Conservation (phyloP, 2,888 invertebrate species). For the Notodonta dromedarius region DNA sequence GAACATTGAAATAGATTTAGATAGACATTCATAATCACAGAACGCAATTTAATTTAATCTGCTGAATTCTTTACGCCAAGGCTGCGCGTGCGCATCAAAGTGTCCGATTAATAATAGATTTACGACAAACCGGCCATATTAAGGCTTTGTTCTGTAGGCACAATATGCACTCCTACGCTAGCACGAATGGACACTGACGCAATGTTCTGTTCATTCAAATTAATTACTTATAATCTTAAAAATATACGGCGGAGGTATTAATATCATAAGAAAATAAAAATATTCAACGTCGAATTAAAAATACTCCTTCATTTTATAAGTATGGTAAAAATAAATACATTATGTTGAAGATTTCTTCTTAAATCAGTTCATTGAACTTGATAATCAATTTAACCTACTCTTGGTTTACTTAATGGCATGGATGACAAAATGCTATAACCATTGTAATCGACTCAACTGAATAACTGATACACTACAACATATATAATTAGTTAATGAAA, state of each 20-base stretch:
- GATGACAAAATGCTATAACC: too few relatives aligned
- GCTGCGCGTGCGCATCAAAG: slow-evolving; percentile 1
- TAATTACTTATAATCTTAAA: not conserved
- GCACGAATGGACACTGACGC: not conserved
- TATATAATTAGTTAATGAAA: too few relatives aligned
- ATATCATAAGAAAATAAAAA: not conserved
- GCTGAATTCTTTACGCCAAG: not conserved
- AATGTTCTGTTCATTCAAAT: not conserved
- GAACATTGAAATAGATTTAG: not conserved
- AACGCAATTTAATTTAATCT: not conserved
- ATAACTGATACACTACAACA: too few relatives aligned
- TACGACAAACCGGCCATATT: slow-evolving; percentile 1
- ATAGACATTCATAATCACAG: not conserved
- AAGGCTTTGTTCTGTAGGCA: slow-evolving; percentile 4
- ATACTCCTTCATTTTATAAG: too few relatives aligned
- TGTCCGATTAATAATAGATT: slow-evolving; percentile 3
- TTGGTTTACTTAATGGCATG: too few relatives aligned
- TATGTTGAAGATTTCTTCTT: too few relatives aligned
- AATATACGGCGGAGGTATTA: not conserved
- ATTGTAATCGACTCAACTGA: too few relatives aligned
- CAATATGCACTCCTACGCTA: not conserved
- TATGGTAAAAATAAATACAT: too few relatives aligned
- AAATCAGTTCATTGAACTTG: too few relatives aligned
- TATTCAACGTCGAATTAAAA: too few relatives aligned
- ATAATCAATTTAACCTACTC: too few relatives aligned